phyloP scores from a whole-genome alignment of 2,888 invertebrate genomes.

The Conomelus anceps region DNA sequence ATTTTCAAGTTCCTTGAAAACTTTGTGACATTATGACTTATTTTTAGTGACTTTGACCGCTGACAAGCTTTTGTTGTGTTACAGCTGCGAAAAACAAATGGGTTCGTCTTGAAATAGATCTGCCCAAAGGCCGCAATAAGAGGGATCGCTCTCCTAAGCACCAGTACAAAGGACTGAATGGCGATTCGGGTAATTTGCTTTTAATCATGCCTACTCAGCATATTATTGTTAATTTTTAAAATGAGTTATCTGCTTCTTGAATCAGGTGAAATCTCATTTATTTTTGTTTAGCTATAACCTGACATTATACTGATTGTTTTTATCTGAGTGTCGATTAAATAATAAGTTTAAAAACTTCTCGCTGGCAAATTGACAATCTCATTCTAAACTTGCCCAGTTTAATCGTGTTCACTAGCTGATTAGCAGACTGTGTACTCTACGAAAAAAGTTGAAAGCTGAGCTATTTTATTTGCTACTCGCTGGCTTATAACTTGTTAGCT shows the following conservation, averaged over 20 bases:
- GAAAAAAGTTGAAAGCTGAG: too few relatives aligned
- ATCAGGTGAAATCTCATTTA: too few relatives aligned
- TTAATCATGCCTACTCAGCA: background rate
- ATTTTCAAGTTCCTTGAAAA: background rate
- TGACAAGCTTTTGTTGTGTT: conserved; percentile 24
- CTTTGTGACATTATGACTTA: background rate
- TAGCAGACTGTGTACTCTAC: too few relatives aligned
- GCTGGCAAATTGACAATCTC: too few relatives aligned
- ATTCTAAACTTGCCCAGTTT: too few relatives aligned
- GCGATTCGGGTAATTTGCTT: conserved; percentile 16
- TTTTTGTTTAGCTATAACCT: too few relatives aligned
- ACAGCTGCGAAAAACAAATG: conserved; percentile 67
- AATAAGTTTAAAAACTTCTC: too few relatives aligned
- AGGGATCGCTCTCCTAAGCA: conserved; percentile 51
- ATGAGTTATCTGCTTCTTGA: background rate
- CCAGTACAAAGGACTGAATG: conserved; percentile 28
- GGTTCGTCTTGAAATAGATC: conserved; percentile 84
- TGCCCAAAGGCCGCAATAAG: conserved; percentile 60
- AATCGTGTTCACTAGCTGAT: too few relatives aligned
- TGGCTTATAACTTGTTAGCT: too few relatives aligned
- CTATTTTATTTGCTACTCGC: too few relatives aligned
- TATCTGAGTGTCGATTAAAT: too few relatives aligned
- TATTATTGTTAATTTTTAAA: background rate
- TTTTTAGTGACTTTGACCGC: background rate
- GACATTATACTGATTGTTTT: too few relatives aligned